Conservation (phyloP, 2,797 vertebrate genomes). For the Poeciliopsis infans region DNA sequence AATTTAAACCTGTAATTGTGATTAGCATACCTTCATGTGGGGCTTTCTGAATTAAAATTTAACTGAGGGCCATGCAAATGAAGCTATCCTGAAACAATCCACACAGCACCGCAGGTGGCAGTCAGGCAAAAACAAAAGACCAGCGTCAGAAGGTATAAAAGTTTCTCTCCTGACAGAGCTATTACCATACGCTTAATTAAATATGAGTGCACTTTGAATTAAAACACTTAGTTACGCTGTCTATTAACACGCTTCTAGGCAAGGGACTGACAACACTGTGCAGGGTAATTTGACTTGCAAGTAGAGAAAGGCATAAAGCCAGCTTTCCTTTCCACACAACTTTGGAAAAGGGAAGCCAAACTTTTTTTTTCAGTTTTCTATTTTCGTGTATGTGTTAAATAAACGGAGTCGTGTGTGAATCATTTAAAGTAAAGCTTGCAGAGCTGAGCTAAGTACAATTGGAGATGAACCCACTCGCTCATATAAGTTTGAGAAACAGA, state of each 20-base stretch:
- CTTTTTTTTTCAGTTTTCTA: not conserved
- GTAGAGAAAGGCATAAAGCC: slow-evolving; percentile 7
- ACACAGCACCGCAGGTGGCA: slow-evolving; percentile 20
- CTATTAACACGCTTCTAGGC: slow-evolving; percentile 14
- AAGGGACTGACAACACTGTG: not conserved
- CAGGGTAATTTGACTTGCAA: not conserved
- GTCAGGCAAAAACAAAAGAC: slow-evolving; percentile 21
- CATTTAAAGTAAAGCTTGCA: not conserved
- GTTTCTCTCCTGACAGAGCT: slow-evolving; percentile 12
- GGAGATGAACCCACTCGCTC: slow-evolving; percentile 33
- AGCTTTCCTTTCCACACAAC: not conserved
- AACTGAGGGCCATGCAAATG: slow-evolving; percentile 39
- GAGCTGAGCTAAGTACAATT: slow-evolving; percentile 24
- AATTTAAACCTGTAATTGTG: slow-evolving; percentile 18
- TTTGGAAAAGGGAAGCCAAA: not conserved
- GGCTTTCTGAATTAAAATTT: slow-evolving; percentile 13
- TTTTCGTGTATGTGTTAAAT: not conserved
- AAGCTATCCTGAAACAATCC: slow-evolving; percentile 33
- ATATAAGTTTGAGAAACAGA: slow-evolving; percentile 11
- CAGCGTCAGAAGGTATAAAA: not conserved
- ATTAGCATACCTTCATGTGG: slow-evolving; percentile 40
- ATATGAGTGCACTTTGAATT: slow-evolving; percentile 38
- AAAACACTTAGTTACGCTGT: slow-evolving; percentile 34
- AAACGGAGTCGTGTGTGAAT: not conserved
- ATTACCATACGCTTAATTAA: slow-evolving; percentile 42